These are phyloP conservation scores for Scopus umbretta DNA, from an alignment of 2,113 vertebrate genomes.

Conservation along the genomic window DNA sequence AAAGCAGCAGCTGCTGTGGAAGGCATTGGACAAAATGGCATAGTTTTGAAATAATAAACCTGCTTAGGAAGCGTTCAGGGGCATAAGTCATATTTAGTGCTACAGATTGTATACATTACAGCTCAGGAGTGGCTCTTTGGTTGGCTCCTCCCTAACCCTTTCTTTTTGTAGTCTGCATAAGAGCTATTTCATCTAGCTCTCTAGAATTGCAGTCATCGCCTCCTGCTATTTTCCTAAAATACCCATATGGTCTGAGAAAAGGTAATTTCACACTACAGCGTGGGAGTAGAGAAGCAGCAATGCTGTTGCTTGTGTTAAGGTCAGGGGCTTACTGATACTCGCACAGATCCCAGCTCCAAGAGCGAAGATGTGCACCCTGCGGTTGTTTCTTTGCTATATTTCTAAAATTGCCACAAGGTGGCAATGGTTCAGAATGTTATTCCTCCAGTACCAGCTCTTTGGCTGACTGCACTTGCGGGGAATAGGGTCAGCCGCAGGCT, in stretches of 20 bases:
- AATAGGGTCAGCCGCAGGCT: background rate
- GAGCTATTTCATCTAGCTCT: background rate
- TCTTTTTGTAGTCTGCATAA: background rate
- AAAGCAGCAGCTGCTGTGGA: background rate
- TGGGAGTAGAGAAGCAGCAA: background rate
- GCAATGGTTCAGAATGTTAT: background rate
- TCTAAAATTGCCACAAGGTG: background rate
- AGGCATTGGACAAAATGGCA: background rate
- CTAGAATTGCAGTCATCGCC: background rate
- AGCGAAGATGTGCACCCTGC: fast-evolving
- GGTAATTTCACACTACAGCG: fast-evolving
- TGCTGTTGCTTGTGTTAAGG: background rate
- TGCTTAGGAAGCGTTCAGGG: background rate
- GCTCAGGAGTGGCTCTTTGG: background rate
- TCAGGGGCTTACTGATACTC: background rate
- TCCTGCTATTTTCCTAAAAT: background rate
- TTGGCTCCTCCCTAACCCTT: background rate
- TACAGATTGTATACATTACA: background rate
- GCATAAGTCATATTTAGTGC: background rate
- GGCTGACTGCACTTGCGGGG: fast-evolving
- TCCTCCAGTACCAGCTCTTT: background rate
- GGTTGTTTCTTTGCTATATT: background rate
- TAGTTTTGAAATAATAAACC: background rate
- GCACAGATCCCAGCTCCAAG: fast-evolving
- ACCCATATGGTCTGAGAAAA: background rate